Evolutionary conservation across 2,113 vertebrate species (phyloP).

Genomic region (Pituophis catenifer): DNA sequence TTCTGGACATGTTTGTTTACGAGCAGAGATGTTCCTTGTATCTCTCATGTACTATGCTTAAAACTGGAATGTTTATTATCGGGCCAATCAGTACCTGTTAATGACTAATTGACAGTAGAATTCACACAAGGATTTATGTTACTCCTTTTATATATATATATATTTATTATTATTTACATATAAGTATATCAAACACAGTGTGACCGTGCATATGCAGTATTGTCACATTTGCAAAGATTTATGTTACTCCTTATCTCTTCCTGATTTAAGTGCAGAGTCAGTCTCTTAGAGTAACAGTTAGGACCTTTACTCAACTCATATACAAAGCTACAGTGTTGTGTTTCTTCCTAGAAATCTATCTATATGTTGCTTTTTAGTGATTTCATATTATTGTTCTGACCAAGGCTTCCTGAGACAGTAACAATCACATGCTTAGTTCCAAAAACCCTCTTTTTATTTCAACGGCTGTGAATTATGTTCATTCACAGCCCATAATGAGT

Average conservation of each 20-base stretch:
- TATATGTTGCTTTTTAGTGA: neutral
- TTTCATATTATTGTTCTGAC: neutral
- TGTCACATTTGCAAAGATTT: too few species aligned
- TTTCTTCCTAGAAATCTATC: neutral
- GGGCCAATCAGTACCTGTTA: neutral
- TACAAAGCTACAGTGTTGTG: neutral
- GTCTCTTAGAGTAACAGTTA: neutral
- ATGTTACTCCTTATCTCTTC: neutral
- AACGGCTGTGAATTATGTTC: too few species aligned
- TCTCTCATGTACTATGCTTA: neutral
- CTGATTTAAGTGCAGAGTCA: neutral
- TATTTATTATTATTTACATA: too few species aligned
- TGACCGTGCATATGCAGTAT: too few species aligned
- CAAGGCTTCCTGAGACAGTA: too few species aligned
- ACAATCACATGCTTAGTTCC: too few species aligned
- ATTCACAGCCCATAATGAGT: too few species aligned
- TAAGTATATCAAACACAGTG: too few species aligned
- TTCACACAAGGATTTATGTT: neutral
- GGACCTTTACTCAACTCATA: neutral
- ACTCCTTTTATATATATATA: too few species aligned
- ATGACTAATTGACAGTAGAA: neutral
- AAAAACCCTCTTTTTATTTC: too few species aligned
- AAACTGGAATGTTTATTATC: neutral
- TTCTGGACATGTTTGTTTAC: neutral
- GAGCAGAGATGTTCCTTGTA: neutral